These are phyloP conservation scores for Rousettus madagascariensis DNA, from an alignment of 2,797 vertebrate species.

Conservation along the genomic window DNA sequence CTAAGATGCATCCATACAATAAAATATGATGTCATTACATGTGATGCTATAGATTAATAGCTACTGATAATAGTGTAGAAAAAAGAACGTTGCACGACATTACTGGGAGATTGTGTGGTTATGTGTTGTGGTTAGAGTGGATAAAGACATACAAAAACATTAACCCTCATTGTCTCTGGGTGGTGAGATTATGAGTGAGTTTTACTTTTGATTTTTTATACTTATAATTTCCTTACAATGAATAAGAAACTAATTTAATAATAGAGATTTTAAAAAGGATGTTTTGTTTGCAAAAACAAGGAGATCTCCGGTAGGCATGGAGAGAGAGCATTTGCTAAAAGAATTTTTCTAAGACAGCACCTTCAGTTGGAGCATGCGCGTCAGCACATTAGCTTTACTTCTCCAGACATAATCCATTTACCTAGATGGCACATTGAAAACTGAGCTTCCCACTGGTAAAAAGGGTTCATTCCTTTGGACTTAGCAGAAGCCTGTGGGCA, in stretches of 20 bases:
- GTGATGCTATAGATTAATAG: neutral
- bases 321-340: neutral
- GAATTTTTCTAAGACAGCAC: neutral
- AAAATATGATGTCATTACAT: neutral
- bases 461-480: neutral
- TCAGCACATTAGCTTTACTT: neutral
- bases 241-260: slow-evolving; percentile 4
- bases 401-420: neutral
- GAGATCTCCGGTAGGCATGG: neutral
- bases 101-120: neutral
- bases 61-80: neutral
- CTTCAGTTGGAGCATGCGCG: neutral
- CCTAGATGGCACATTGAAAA: neutral
- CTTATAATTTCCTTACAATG: slow-evolving; percentile 25
- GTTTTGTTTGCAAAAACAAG: slow-evolving; percentile 31
- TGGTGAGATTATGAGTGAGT: neutral
- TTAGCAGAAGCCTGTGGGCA: neutral
- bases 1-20: neutral
- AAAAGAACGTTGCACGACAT: neutral
- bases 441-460: neutral
- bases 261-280: neutral
- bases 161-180: neutral
- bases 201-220: slow-evolving; percentile 45
- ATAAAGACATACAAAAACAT: slow-evolving; percentile 16
- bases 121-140: neutral